phyloP scores from a whole-genome alignment of 2,797 vertebrate genomes.

The Dryobates pubescens region DNA sequence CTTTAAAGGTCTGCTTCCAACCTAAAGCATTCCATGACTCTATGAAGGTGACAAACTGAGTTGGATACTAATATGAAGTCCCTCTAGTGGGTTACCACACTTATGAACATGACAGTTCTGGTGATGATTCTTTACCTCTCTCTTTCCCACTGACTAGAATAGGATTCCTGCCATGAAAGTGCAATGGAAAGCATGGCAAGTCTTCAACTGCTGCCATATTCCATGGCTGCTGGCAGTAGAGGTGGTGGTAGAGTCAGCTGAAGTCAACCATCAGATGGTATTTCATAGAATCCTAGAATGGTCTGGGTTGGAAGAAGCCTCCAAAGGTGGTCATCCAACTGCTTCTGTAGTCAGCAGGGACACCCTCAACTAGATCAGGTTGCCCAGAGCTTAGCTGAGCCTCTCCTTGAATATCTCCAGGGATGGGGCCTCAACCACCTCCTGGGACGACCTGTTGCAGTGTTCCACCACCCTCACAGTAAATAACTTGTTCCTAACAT shows the following conservation, averaged over 20 bases:
- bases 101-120: background rate
- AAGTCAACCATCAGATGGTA: background rate
- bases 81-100: background rate
- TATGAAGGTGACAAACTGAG: background rate
- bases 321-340: no score
- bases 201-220: background rate
- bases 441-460: no score
- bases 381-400: no score
- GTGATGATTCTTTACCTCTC: background rate
- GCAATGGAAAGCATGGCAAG: background rate
- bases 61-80: background rate
- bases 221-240: background rate
- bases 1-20: no score
- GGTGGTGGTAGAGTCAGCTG: background rate
- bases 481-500: no score
- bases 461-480: no score
- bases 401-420: no score
- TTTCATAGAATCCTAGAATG: background rate
- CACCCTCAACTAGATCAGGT: no score
- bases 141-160: background rate
- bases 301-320: no score
- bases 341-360: no score
- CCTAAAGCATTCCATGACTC: no score
- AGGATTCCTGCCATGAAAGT: rapidly evolving
- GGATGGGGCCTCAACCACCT: no score